Conservation (phyloP, 2,113 vertebrate genomes). For the Oenanthe oenanthe region DNA sequence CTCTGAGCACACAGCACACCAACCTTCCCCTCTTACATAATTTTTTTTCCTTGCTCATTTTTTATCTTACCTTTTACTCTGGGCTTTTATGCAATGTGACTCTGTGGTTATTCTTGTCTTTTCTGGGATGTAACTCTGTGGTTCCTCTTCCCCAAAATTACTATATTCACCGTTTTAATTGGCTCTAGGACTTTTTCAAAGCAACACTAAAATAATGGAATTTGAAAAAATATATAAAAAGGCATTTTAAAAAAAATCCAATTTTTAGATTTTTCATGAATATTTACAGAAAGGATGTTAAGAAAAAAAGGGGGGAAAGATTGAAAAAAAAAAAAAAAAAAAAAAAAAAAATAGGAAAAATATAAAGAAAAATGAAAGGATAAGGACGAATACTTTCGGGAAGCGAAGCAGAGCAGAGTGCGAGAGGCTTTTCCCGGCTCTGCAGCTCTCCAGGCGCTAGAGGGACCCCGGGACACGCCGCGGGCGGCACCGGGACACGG, state of each 20-base stretch:
- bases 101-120: background rate
- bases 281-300: background rate
- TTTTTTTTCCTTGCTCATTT: accelerated
- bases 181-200: background rate
- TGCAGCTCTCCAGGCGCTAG: background rate
- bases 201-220: background rate
- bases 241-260: accelerated
- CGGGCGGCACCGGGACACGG: no score
- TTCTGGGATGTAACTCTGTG: background rate
- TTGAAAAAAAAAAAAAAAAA: accelerated
- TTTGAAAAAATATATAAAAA: background rate
- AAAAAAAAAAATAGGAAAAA: accelerated
- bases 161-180: background rate
- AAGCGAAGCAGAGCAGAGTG: accelerated
- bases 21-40: background rate
- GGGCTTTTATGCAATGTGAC: background rate
- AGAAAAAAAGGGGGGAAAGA: background rate
- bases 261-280: background rate
- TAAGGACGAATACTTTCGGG: background rate
- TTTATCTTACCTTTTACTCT: background rate
- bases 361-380: background rate
- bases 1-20: background rate
- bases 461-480: constrained; percentile 1
- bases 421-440: accelerated
- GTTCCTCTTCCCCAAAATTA: background rate